These are phyloP conservation scores for Autographa pulchrina DNA, from an alignment of 2,888 invertebrate species.

Conservation along the genomic window DNA sequence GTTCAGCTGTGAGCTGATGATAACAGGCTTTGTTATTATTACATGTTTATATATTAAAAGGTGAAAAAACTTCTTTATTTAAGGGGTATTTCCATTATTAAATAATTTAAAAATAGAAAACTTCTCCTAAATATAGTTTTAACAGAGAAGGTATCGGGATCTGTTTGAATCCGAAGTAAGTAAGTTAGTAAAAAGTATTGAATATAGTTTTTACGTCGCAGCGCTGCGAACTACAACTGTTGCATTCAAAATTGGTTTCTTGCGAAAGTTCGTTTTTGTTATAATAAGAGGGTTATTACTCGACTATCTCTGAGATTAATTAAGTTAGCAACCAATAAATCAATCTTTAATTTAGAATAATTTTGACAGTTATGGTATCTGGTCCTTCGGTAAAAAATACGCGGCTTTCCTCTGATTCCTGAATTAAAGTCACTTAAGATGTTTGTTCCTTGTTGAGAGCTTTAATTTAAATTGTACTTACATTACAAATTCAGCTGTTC, in stretches of 20 bases:
- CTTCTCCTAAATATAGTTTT: neutral
- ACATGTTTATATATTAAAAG: neutral
- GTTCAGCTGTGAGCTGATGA: neutral
- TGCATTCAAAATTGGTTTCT: neutral
- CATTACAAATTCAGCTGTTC: slow-evolving; percentile 59
- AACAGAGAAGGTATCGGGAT: neutral
- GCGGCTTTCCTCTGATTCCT: neutral
- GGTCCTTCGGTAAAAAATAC: slow-evolving; percentile 13
- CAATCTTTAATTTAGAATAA: neutral
- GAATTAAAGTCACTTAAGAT: slow-evolving; percentile 12
- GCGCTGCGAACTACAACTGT: neutral
- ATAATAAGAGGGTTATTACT: neutral
- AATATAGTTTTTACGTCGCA: neutral
- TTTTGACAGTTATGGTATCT: neutral
- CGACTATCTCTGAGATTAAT: neutral
- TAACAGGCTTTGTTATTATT: neutral
- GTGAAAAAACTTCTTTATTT: no score
- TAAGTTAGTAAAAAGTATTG: neutral
- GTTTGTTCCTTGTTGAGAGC: neutral
- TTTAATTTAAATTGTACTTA: slow-evolving; percentile 58
- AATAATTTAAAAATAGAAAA: no score
- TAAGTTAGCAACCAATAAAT: no score
- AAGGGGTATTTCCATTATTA: no score
- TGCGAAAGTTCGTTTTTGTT: neutral
- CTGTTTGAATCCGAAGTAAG: neutral